Evolutionary conservation across 2,888 invertebrate genomes (phyloP), one percentile per base, ranked within the genome.

Genomic region (Uloborus plumipes): DNA sequence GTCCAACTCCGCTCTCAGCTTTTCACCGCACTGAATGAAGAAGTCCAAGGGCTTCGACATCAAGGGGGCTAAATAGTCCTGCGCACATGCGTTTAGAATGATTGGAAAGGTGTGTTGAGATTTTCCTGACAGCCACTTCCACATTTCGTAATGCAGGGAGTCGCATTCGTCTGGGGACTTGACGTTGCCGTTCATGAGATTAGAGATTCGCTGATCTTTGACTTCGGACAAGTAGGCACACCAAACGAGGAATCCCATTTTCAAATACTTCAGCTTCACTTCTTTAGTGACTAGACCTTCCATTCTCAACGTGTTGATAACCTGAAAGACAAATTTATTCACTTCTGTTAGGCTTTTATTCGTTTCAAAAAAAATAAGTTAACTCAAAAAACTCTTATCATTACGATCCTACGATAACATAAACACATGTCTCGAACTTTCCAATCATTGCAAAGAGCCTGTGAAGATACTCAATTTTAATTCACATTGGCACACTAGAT

Each of bases 61-160:
- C 0, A 77, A 1, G 3, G 83, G 83, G 1, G 83, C 83, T 0
- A 83, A 47, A 39, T 83, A 67, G 47, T 83, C 83, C 26, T 83
- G 83, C 26, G 64, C 62, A 22, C 72, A 83, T 0, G 83, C 83
- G 31, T 83, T 83, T 9, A 93, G 87, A 2, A 96, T 90, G 0
- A 93, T 96, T 82, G 97, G 93, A 22, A 97, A 91, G 0, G 97
- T 97, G 88, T 97, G 95, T 47, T 93, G 92, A 1, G 96, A 95
- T 50, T 91, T 89, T 0, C 94, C 92, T 39, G 94, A 88, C 0
- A 92, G 84, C 92, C 94, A 95, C 88, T 93, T 93, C 0, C 94
- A 87, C 1, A 94, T 89, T 89, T 96, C 96, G 86, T 61, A 69
- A 4, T 69, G 72, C 20, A 58, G 66, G 14, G 26, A 14, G 0